These are phyloP conservation scores for Oreohelix idahoensis DNA, from an alignment of 1,140 invertebrate genomes.

Conservation along the genomic window DNA sequence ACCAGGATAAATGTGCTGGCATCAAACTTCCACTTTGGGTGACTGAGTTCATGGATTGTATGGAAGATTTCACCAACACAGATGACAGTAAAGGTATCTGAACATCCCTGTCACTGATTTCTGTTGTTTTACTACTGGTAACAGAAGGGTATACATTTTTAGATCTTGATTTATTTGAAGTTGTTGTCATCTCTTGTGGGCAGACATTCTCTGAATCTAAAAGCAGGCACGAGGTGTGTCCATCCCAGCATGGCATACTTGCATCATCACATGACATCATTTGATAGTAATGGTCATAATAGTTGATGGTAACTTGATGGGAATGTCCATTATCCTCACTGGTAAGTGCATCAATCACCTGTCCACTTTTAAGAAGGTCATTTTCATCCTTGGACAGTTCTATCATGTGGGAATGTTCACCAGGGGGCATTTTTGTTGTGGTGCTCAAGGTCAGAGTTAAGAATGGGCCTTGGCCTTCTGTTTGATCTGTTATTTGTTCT, in stretches of 20 bases:
- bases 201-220: background rate
- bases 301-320: slow-evolving; percentile 33
- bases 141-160: too few relatives aligned
- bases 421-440: slow-evolving; percentile 28
- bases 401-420: slow-evolving; percentile 43
- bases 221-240: background rate
- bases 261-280: background rate
- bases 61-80: too few relatives aligned
- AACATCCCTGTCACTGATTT: too few relatives aligned
- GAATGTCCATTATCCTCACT: slow-evolving; percentile 43
- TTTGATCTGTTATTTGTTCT: slow-evolving; percentile 19
- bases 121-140: too few relatives aligned
- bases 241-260: background rate
- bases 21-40: too few relatives aligned
- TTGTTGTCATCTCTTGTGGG: background rate
- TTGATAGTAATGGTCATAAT: background rate
- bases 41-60: too few relatives aligned
- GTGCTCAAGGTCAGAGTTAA: slow-evolving; percentile 22
- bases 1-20: too few relatives aligned
- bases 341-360: slow-evolving; percentile 29
- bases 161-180: too few relatives aligned
- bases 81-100: too few relatives aligned
- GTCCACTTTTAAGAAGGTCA: background rate
- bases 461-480: background rate
- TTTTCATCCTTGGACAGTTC: slow-evolving; percentile 40